A percentile compares a stretch with the other conserved stretches of the same genome.
Conservation (phyloP, 1,140 invertebrate species). For the Pectinophora gossypiella region DNA sequence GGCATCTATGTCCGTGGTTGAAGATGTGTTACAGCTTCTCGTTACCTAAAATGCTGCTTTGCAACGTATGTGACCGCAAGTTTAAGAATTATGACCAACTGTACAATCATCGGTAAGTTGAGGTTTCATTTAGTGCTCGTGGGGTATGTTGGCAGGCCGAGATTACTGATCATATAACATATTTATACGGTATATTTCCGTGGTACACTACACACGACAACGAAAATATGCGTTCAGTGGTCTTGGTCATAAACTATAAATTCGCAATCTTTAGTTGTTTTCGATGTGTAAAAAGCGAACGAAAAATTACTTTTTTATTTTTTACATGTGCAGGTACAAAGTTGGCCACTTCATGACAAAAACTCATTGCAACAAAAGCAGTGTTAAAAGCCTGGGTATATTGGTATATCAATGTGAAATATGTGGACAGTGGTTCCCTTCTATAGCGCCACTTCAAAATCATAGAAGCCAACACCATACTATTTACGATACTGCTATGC, state of each 20-base stretch:
- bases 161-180: no score
- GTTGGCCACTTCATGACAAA: conserved; percentile 54
- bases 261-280: background rate
- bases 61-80: conserved; percentile 66
- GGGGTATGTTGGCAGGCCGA: no score
- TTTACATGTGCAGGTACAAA: conserved; percentile 45
- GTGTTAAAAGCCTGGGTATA: conserved; percentile 20
- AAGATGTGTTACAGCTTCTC: conserved; percentile 55
- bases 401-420: conserved; percentile 60
- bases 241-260: no score
- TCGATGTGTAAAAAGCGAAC: no score
- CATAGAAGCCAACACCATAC: conserved; percentile 50
- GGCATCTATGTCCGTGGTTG: conserved; percentile 54
- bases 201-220: no score
- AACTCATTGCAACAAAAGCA: conserved; percentile 25
- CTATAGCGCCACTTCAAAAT: conserved; percentile 33
- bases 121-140: no score
- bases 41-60: conserved; percentile 57
- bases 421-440: conserved; percentile 46
- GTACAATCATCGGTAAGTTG: conserved; percentile 67
- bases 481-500: conserved; percentile 16
- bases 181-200: no score
- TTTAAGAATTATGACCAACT: conserved; percentile 66
- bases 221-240: no score
- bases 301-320: conserved; percentile 7